Conservation (phyloP, 2,888 invertebrate species). For the Geophilus truncorum region DNA sequence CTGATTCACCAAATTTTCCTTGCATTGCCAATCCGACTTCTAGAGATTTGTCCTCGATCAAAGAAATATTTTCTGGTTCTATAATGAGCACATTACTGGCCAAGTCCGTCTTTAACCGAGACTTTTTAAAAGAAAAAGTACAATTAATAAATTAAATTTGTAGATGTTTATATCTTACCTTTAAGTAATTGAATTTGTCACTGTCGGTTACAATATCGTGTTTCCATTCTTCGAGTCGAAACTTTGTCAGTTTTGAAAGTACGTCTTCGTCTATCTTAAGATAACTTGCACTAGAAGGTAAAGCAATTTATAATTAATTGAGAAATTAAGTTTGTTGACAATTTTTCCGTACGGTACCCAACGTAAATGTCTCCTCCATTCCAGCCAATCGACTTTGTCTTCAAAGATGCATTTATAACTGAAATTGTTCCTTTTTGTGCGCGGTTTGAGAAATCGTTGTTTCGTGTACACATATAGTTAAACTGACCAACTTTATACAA, state of each 20-base stretch:
- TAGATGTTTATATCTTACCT: neutral
- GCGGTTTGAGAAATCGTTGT: neutral
- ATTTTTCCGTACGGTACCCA: conserved; percentile 4
- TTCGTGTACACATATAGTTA: conserved; percentile 2
- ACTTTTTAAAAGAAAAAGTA: neutral
- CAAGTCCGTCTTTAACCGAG: neutral
- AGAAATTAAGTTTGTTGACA: too few relatives aligned
- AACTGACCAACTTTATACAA: neutral
- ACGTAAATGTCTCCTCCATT: neutral
- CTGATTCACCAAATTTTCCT: neutral
- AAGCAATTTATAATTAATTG: neutral
- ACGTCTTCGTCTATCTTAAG: neutral
- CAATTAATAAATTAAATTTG: neutral
- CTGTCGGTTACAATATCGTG: neutral
- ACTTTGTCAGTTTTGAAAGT: neutral
- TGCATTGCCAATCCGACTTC: neutral
- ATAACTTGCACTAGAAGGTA: neutral
- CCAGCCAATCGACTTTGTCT: neutral
- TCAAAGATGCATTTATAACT: neutral
- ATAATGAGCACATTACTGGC: neutral
- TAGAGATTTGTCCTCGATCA: neutral
- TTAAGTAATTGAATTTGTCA: neutral
- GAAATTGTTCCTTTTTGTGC: neutral
- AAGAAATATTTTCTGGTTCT: neutral
- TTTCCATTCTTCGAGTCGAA: neutral